Evolutionary conservation across 2,797 vertebrate genomes (phyloP).

Genomic region (Sebastes itinus): DNA sequence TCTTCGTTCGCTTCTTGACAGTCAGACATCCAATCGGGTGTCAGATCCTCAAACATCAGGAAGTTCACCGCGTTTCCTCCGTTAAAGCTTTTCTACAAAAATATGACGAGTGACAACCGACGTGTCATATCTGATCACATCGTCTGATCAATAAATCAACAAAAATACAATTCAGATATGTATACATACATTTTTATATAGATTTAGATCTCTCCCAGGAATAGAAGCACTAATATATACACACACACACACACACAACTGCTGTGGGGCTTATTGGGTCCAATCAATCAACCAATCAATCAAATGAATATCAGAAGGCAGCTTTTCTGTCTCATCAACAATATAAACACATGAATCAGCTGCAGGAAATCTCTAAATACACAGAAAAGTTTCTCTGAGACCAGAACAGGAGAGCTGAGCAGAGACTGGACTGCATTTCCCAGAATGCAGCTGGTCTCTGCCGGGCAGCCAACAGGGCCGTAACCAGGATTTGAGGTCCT

Average conservation of each 20-base stretch:
- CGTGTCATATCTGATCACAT: slow-evolving; percentile 15
- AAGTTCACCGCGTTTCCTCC: slow-evolving; percentile 31
- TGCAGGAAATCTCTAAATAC: not conserved
- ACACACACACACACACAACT: slow-evolving; percentile 27
- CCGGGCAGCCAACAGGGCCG: not conserved
- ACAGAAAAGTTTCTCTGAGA: not conserved
- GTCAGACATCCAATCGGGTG: slow-evolving; percentile 21
- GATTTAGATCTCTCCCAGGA: slow-evolving; percentile 54
- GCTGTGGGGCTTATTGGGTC: slow-evolving; percentile 29
- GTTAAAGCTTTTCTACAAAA: slow-evolving; percentile 77
- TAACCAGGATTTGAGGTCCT: not conserved
- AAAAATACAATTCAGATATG: slow-evolving; percentile 69
- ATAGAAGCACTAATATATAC: slow-evolving; percentile 61
- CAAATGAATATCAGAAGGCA: slow-evolving; percentile 20
- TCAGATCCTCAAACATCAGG: slow-evolving; percentile 32
- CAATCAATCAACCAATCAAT: not conserved
- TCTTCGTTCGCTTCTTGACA: not conserved
- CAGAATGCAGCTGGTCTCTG: slow-evolving; percentile 60
- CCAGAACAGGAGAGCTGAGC: not conserved
- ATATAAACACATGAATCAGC: slow-evolving; percentile 32
- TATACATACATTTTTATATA: slow-evolving; percentile 60
- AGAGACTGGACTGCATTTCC: slow-evolving; percentile 51
- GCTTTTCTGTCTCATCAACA: slow-evolving; percentile 25
- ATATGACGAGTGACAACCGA: slow-evolving; percentile 52
- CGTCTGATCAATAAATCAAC: slow-evolving; percentile 54